A percentile compares a stretch with the other conserved stretches of the same genome.
Evolutionary conservation across 1,140 invertebrate species (phyloP).

Genomic region (Penaeus japonicus): DNA sequence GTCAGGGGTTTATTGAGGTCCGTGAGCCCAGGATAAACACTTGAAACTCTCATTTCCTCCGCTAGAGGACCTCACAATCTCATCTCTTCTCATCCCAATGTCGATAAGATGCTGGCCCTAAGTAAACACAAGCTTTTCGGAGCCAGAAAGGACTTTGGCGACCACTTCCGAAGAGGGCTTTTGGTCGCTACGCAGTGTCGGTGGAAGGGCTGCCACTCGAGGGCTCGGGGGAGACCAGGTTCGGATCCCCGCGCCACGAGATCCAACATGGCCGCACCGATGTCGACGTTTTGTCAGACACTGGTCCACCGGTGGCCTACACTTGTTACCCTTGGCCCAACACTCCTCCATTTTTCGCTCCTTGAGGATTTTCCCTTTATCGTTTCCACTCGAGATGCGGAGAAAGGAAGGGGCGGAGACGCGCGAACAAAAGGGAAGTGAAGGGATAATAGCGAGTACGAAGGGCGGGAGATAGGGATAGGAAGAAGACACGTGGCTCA

Average conservation of each 20-base stretch:
- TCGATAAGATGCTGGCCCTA: constrained; percentile 60
- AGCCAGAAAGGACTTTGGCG: constrained; percentile 46
- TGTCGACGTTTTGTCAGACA: constrained; percentile 52
- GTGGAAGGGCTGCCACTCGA: constrained; percentile 38
- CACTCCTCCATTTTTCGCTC: constrained; percentile 40
- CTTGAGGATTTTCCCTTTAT: constrained; percentile 50
- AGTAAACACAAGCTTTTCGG: constrained; percentile 55
- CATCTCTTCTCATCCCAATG: constrained; percentile 60
- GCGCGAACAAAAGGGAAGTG: constrained; percentile 28
- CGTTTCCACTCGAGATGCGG: constrained; percentile 33
- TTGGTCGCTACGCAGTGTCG: constrained; percentile 39
- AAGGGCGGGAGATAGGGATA: not conserved
- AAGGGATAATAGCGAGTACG: not conserved
- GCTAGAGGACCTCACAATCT: constrained; percentile 59
- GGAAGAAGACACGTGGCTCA: constrained; percentile 20
- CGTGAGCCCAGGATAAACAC: constrained; percentile 60
- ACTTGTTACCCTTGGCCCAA: constrained; percentile 40
- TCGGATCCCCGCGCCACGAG: constrained; percentile 39
- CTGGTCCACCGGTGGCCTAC: constrained; percentile 45
- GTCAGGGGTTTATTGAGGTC: constrained; percentile 58
- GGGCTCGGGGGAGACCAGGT: constrained; percentile 13
- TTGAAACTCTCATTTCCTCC: constrained; percentile 60
- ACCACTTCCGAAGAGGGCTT: constrained; percentile 30
- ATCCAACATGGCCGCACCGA: constrained; percentile 50
- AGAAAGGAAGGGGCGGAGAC: constrained; percentile 20